Conservation (phyloP, 2,888 invertebrate species). For the Agonum fuliginosum region DNA sequence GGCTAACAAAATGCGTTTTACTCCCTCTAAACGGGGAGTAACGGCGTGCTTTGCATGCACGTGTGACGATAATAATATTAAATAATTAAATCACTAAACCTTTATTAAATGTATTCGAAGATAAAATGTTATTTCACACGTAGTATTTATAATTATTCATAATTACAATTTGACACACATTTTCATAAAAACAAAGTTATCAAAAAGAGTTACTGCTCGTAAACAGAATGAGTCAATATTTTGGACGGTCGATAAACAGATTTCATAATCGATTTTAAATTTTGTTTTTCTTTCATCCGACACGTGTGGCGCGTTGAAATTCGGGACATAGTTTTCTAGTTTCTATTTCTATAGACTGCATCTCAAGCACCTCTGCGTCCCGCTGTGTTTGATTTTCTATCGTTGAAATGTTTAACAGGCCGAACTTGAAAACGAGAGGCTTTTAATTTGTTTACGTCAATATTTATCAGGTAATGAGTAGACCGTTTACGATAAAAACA, state of each 20-base stretch:
- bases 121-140: too few relatives aligned
- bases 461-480: slow-evolving; percentile 21
- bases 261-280: slow-evolving; percentile 34
- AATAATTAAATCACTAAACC: too few relatives aligned
- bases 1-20: too few relatives aligned
- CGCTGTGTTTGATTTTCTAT: neutral
- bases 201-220: slow-evolving; percentile 11
- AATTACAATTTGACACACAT: neutral
- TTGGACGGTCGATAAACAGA: slow-evolving; percentile 16
- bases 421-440: slow-evolving; percentile 4
- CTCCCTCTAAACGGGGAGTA: too few relatives aligned
- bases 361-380: neutral
- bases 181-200: slow-evolving; percentile 25
- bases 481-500: slow-evolving; percentile 30
- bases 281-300: slow-evolving; percentile 32
- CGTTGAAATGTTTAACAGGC: neutral
- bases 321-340: slow-evolving; percentile 1
- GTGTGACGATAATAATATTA: too few relatives aligned
- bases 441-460: slow-evolving; percentile 52
- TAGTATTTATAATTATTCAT: neutral
- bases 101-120: too few relatives aligned
- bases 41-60: too few relatives aligned
- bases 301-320: slow-evolving; percentile 19
- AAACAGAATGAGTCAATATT: slow-evolving; percentile 26
- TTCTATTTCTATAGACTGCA: neutral